Evolutionary conservation across 1,140 invertebrate genomes (phyloP).

Genomic region (Drosophila fuyamai): DNA sequence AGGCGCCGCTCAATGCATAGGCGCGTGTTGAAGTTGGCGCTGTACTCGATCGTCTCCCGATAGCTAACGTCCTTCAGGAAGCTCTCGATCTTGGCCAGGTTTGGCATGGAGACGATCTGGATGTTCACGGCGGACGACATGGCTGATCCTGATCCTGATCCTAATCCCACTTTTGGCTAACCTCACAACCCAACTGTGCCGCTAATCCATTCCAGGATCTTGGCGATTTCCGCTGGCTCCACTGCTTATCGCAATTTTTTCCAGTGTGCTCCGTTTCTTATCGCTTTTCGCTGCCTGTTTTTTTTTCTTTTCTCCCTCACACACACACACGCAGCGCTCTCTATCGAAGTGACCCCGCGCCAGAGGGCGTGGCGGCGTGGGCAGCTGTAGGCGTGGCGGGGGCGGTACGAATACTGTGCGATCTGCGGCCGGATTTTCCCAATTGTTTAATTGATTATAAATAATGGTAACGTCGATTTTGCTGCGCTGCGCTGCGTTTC

Average conservation of each 20-base stretch:
- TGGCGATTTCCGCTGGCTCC: slow-evolving; percentile 15
- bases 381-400: slow-evolving; percentile 15
- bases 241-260: slow-evolving; percentile 1
- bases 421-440: slow-evolving; percentile 33
- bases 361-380: slow-evolving; percentile 20
- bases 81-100: slow-evolving; percentile 92
- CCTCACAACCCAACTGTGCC: not conserved
- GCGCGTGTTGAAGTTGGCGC: slow-evolving; percentile 96
- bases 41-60: slow-evolving; percentile 96
- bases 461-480: slow-evolving; percentile 39
- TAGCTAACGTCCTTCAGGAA: slow-evolving; percentile 95
- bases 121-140: slow-evolving; percentile 86
- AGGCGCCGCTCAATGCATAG: slow-evolving; percentile 95
- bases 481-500: slow-evolving; percentile 14
- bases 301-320: slow-evolving; percentile 19
- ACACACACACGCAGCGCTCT: slow-evolving; percentile 7
- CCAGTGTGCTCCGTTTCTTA: slow-evolving; percentile 39
- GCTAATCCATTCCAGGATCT: slow-evolving; percentile 35
- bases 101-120: slow-evolving; percentile 89
- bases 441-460: slow-evolving; percentile 40
- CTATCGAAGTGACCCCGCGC: slow-evolving; percentile 11
- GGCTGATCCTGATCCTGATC: slow-evolving; percentile 2
- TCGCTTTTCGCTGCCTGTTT: slow-evolving; percentile 45
- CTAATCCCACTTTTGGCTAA: slow-evolving; percentile 9
- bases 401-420: slow-evolving; percentile 1